Conservation (phyloP, 2,113 vertebrate species). For the Apistogramma diplotaenia region DNA sequence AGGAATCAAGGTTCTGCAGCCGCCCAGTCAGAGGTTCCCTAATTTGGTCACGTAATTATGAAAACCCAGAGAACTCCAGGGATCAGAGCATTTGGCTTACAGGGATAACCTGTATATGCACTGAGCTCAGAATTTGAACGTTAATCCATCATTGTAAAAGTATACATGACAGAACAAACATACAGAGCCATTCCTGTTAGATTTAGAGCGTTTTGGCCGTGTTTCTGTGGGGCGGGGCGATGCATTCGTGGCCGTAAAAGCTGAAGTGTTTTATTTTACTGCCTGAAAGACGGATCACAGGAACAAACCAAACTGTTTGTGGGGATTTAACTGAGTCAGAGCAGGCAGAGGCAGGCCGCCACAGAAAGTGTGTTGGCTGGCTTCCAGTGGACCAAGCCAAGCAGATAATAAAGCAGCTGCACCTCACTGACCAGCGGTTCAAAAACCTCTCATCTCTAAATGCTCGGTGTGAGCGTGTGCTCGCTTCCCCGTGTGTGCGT, state of each 20-base stretch:
- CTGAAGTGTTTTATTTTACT: not conserved
- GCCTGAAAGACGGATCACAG: not conserved
- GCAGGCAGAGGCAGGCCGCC: not conserved
- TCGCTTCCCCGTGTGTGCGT: not conserved
- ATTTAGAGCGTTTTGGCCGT: not conserved
- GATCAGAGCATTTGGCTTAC: too few species aligned
- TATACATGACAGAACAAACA: not conserved
- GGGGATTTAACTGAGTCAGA: conserved; percentile 12
- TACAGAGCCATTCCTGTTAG: not conserved
- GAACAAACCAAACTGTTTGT: not conserved
- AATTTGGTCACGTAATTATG: too few species aligned
- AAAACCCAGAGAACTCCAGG: too few species aligned
- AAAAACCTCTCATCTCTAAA: conserved; percentile 24
- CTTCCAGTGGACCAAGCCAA: conserved; percentile 37
- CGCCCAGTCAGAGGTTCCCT: too few species aligned
- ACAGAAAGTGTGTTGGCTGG: not conserved
- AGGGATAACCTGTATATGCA: too few species aligned
- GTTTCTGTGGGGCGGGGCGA: not conserved
- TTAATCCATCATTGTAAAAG: too few species aligned
- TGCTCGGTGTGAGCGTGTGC: conserved; percentile 5
- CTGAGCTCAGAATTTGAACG: too few species aligned
- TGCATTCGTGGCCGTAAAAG: not conserved
- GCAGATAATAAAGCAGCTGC: conserved; percentile 50
- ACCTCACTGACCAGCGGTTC: conserved; percentile 29
- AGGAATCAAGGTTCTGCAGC: too few species aligned